These are phyloP conservation scores for Helicoverpa assulta DNA, from an alignment of 2,888 invertebrate genomes.

Conservation along the genomic window DNA sequence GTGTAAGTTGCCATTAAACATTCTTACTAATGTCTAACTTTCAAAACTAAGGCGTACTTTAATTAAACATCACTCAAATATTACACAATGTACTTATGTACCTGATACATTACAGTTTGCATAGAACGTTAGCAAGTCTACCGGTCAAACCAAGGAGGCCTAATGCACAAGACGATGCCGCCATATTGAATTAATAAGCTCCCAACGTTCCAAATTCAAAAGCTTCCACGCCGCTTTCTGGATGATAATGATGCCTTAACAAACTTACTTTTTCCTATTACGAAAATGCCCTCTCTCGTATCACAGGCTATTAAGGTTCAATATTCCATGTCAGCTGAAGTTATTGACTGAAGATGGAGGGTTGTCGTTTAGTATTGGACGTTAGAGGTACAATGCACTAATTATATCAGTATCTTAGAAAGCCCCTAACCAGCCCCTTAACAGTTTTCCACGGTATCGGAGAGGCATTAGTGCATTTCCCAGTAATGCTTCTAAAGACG, in stretches of 20 bases:
- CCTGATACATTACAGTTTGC: constrained; percentile 40
- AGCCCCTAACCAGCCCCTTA: constrained; percentile 90
- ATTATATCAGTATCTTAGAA: constrained; percentile 89
- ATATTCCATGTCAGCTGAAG: constrained; percentile 49
- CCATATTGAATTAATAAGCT: constrained; percentile 80
- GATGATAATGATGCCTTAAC: constrained; percentile 80
- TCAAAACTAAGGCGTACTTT: constrained; percentile 4
- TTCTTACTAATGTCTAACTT: neutral
- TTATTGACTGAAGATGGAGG: constrained; percentile 38
- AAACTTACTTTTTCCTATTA: constrained; percentile 44
- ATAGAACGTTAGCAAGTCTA: constrained; percentile 48
- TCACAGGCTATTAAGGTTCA: constrained; percentile 51
- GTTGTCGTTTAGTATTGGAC: constrained; percentile 74
- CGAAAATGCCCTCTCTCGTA: constrained; percentile 39
- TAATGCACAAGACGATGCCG: constrained; percentile 68
- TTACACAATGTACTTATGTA: constrained; percentile 19
- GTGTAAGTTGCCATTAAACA: neutral
- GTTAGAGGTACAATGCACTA: constrained; percentile 87
- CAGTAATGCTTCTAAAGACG: constrained; percentile 89
- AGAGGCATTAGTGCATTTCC: constrained; percentile 89
- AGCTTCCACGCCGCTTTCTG: constrained; percentile 77
- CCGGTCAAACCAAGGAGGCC: constrained; percentile 62
- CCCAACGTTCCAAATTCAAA: constrained; percentile 77
- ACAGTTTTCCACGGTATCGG: constrained; percentile 88
- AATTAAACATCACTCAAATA: constrained; percentile 35